Evolutionary conservation across 2,113 vertebrate genomes (phyloP).

Genomic region (Dromas ardeola): DNA sequence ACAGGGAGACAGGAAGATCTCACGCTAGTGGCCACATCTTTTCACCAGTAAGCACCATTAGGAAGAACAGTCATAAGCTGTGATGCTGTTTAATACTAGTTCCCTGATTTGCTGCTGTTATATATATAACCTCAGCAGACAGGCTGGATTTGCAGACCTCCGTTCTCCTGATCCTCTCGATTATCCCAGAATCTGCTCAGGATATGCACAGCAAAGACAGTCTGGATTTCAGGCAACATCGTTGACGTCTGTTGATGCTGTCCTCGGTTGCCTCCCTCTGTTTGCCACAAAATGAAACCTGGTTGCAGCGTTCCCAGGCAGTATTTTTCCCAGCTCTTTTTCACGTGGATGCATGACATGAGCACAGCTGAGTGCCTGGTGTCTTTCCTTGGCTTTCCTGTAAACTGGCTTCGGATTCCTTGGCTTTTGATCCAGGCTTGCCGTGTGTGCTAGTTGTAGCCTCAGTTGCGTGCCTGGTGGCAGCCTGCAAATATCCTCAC

Average conservation of each 20-base stretch:
- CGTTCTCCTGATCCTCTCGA: not conserved
- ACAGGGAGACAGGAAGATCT: not conserved
- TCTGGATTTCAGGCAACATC: not conserved
- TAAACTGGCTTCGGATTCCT: not conserved
- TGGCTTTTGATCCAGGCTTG: not conserved
- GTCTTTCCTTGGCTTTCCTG: not conserved
- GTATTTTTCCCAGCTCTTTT: not conserved
- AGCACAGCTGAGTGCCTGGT: not conserved
- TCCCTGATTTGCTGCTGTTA: not conserved
- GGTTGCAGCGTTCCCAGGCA: not conserved
- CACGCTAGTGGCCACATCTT: not conserved
- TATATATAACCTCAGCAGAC: not conserved
- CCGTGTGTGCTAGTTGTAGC: not conserved
- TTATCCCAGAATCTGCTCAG: not conserved
- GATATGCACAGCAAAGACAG: not conserved
- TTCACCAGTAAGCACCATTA: not conserved
- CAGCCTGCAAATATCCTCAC: not conserved
- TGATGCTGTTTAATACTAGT: not conserved
- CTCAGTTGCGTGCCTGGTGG: not conserved
- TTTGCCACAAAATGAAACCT: not conserved
- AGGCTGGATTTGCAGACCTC: not conserved
- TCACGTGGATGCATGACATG: not conserved
- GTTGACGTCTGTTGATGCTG: not conserved
- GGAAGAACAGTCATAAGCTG: not conserved
- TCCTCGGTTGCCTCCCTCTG: not conserved